These are phyloP conservation scores for Lagorchestes hirsutus DNA, from an alignment of 2,797 vertebrate species.

Conservation along the genomic window DNA sequence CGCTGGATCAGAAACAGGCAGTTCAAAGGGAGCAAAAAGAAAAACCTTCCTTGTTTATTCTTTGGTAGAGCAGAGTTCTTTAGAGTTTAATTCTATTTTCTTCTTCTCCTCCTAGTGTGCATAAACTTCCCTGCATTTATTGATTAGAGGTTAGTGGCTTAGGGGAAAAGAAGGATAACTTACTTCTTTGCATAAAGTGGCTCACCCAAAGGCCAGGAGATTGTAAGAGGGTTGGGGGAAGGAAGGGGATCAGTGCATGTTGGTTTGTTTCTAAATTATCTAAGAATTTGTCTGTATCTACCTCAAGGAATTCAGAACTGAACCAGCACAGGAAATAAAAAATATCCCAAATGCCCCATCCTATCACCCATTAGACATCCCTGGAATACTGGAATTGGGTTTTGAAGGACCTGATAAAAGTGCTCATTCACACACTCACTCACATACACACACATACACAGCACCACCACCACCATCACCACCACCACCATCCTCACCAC, in stretches of 20 bases:
- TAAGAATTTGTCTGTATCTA: conserved; percentile 22
- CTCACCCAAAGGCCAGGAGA: conserved; percentile 29
- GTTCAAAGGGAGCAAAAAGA: neutral
- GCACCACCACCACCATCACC: no score
- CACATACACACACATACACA: neutral
- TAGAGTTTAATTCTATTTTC: neutral
- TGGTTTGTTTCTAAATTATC: conserved; percentile 48
- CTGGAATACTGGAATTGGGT: neutral
- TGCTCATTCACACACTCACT: neutral
- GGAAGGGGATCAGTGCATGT: neutral
- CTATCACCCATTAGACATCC: conserved; percentile 1
- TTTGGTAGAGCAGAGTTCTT: neutral
- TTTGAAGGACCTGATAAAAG: neutral
- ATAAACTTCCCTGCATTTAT: conserved; percentile 40
- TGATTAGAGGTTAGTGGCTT: conserved; percentile 55
- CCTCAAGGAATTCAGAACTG: conserved; percentile 25
- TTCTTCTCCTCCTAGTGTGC: neutral
- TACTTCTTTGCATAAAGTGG: conserved; percentile 29
- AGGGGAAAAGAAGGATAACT: conserved; percentile 17
- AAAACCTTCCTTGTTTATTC: neutral
- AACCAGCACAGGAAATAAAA: conserved; percentile 36
- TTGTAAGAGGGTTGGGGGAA: neutral
- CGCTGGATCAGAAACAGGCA: neutral
- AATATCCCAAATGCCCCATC: conserved; percentile 22
- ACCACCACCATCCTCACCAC: neutral